These are phyloP conservation scores for Petaurus breviceps DNA, from an alignment of 2,113 vertebrate species.

Conservation along the genomic window DNA sequence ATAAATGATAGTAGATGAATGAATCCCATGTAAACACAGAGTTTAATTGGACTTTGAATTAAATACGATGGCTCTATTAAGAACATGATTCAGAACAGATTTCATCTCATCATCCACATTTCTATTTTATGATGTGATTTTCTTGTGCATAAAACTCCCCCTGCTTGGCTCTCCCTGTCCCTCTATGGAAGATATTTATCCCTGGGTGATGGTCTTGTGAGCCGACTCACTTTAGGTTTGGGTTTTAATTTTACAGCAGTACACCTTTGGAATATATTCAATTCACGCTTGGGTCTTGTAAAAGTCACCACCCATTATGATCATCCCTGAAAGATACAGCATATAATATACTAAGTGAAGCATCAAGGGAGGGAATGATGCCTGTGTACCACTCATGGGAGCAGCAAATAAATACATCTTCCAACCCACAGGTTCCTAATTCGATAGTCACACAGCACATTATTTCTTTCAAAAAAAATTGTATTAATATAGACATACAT, in stretches of 20 bases:
- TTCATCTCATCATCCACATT: not conserved
- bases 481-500: not conserved
- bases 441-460: not conserved
- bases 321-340: not conserved
- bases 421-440: not conserved
- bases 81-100: constrained; percentile 17
- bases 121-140: constrained; percentile 34
- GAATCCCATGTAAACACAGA: not conserved
- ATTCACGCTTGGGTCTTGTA: not conserved
- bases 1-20: constrained; percentile 5
- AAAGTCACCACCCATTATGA: not conserved
- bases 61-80: not conserved
- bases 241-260: constrained; percentile 15
- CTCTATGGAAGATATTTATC: not conserved
- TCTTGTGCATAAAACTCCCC: constrained; percentile 1
- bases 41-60: constrained; percentile 39
- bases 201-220: not conserved
- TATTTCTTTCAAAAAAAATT: not conserved
- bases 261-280: not conserved
- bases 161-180: not conserved
- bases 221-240: not conserved
- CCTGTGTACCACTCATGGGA: not conserved
- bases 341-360: not conserved
- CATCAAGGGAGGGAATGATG: not conserved
- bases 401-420: not conserved